Evolutionary conservation across 2,888 invertebrate species (phyloP), one percentile per base, ranked within the genome.

Genomic region (Orthosia gracilis): DNA sequence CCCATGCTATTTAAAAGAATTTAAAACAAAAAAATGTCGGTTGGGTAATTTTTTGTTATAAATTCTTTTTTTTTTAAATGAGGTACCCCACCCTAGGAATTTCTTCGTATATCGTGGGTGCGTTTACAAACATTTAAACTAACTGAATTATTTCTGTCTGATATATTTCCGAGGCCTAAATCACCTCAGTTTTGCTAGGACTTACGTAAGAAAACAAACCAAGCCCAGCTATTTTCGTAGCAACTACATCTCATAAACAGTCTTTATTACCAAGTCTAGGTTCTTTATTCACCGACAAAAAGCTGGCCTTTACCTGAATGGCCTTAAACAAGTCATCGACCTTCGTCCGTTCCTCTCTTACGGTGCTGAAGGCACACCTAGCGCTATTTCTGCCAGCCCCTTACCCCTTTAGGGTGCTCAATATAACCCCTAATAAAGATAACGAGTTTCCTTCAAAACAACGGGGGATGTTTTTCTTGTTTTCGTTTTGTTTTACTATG

Each of bases 371-470:
- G 69, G 70, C 82, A 50, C 81, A 76, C 85, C 81, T 76, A 80
- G 84, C 50, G 49, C 57, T 65, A 67, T 82, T 65, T 69, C 63
- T 78, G 75, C 71, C 57, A 73, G 59, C 80, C 62, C 78, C 76
- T 75, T 70, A 85, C 83, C 87, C 88, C 87, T 87, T 87, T 83
- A 85, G 79, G 80, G 78, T 82, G 76, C 78, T 80, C 85, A 82
- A 88, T 90, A 90, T 85, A 86, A 78, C 85, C 87, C 85, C 83
- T 85, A 89, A 90, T 91, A 90, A 91, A 89, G 87, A 88, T 91
- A 89, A 91, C 88, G 88, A 90, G 89, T 85, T 90, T 90, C 87
- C 89, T 87, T 84, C 88, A 85, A 89, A 91, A 90, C 88, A 89
- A 87, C 80, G 71, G 63, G 82, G 73, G 82, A 87, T 89, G 86